These are phyloP conservation scores for Ispidina picta DNA, from an alignment of 2,797 vertebrate species.

Conservation along the genomic window DNA sequence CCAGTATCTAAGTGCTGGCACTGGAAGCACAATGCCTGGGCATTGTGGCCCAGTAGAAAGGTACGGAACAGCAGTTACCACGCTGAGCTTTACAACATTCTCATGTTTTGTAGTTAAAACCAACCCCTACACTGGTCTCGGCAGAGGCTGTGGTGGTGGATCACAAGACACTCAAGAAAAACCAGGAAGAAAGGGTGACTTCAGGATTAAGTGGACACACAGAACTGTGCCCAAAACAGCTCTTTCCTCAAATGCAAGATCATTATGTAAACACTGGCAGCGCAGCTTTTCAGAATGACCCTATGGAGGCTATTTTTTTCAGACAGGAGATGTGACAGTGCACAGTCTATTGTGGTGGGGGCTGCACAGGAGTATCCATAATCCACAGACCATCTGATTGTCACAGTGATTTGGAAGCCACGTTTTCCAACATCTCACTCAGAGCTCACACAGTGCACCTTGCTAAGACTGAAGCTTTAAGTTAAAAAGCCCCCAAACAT, in stretches of 20 bases:
- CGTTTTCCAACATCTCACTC: neutral
- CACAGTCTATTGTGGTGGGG: neutral
- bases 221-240: neutral
- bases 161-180: neutral
- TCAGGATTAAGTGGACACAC: neutral
- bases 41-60: neutral
- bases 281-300: neutral
- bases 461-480: neutral
- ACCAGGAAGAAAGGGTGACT: neutral
- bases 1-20: rapidly evolving
- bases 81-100: neutral
- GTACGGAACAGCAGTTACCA: neutral
- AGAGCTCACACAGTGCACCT: neutral
- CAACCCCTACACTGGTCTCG: neutral
- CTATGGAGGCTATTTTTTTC: neutral
- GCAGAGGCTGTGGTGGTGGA: rapidly evolving
- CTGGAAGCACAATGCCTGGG: too few relatives aligned
- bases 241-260: neutral
- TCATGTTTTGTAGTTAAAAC: neutral
- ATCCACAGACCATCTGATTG: neutral
- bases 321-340: neutral
- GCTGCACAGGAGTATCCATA: neutral
- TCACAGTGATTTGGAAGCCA: neutral
- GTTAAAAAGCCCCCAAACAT: neutral
- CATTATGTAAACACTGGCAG: neutral